A percentile compares a stretch with the other conserved stretches of the same genome.
These are phyloP conservation scores for Moxostoma hubbsi DNA, from an alignment of 2,797 vertebrate species.

Conservation along the genomic window DNA sequence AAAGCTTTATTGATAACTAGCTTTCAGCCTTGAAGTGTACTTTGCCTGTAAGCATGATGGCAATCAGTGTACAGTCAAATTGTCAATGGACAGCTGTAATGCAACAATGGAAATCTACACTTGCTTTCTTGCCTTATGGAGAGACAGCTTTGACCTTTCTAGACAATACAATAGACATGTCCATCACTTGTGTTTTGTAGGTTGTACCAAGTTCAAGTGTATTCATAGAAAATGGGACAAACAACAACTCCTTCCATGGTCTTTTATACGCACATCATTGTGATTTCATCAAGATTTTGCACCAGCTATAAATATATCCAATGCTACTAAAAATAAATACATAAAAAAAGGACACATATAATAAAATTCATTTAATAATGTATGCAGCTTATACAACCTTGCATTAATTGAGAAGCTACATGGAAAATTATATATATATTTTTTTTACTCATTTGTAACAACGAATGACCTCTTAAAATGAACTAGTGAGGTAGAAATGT, in stretches of 20 bases:
- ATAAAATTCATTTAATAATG: too few relatives aligned
- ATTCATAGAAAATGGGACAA: neutral
- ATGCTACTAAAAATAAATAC: too few relatives aligned
- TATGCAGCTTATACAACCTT: too few relatives aligned
- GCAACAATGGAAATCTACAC: slow-evolving; percentile 25
- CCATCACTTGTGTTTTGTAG: neutral
- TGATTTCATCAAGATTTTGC: too few relatives aligned
- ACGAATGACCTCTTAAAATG: too few relatives aligned
- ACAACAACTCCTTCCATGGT: neutral
- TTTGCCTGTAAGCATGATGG: slow-evolving; percentile 13
- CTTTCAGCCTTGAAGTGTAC: neutral
- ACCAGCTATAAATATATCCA: neutral
- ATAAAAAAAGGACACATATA: too few relatives aligned
- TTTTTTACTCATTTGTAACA: too few relatives aligned
- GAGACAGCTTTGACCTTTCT: slow-evolving; percentile 23
- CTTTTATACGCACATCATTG: too few relatives aligned
- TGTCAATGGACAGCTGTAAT: slow-evolving; percentile 32
- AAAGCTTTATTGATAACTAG: neutral
- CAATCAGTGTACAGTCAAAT: slow-evolving; percentile 27
- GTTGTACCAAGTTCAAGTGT: neutral
- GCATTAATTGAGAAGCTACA: too few relatives aligned
- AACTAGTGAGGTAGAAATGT: too few relatives aligned
- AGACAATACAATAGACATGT: neutral
- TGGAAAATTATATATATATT: too few relatives aligned
- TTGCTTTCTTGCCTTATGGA: neutral